Evolutionary conservation across 2,113 vertebrate species (phyloP).

Genomic region (Halichoerus grypus): DNA sequence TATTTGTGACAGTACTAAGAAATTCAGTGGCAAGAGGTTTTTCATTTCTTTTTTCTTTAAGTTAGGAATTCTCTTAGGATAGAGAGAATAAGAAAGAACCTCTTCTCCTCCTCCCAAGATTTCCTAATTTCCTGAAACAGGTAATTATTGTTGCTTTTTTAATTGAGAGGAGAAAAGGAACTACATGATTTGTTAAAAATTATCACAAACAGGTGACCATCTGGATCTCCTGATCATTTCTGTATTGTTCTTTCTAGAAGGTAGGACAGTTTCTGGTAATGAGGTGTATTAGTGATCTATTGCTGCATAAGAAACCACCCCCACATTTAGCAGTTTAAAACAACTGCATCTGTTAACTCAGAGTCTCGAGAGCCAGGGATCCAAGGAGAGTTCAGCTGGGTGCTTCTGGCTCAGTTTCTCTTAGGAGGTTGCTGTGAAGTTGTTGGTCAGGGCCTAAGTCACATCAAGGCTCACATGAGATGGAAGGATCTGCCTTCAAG

Average conservation of each 20-base stretch:
- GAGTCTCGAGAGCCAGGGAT: background rate
- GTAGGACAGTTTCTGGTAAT: background rate
- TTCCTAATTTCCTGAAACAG: background rate
- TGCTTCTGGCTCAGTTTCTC: background rate
- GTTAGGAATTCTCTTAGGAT: background rate
- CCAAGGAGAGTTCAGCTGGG: background rate
- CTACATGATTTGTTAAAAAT: background rate
- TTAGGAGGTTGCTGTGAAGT: background rate
- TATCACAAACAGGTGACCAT: background rate
- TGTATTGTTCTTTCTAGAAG: background rate
- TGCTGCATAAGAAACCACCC: background rate
- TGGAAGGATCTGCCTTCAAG: background rate
- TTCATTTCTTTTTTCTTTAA: background rate
- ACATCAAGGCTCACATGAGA: background rate
- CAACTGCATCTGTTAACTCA: background rate
- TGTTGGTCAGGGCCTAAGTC: background rate
- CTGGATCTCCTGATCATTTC: background rate
- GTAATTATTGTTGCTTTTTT: background rate
- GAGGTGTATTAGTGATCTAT: background rate
- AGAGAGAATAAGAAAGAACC: background rate
- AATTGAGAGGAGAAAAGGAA: background rate
- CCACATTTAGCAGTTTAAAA: background rate
- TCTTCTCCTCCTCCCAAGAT: background rate
- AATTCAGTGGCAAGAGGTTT: background rate
- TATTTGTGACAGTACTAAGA: background rate